These are phyloP conservation scores for roundworm (Caenorhabditis elegans) DNA, from an alignment of 1,140 invertebrate species.

Conservation along the genomic window DNA sequence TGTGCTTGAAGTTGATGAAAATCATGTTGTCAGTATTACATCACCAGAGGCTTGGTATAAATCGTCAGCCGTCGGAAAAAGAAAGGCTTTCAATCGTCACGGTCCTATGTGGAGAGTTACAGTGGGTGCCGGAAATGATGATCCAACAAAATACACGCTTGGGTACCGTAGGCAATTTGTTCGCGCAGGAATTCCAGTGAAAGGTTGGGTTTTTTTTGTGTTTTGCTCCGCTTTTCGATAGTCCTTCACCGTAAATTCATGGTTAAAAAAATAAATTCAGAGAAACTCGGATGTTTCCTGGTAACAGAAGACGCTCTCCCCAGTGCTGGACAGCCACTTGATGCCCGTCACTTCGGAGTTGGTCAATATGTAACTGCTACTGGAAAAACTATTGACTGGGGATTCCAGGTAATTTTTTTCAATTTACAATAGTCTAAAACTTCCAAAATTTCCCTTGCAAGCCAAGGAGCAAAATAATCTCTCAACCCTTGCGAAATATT, in stretches of 20 bases:
- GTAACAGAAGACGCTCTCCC: constrained; percentile 83
- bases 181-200: constrained; percentile 84
- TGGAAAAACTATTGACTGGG: constrained; percentile 87
- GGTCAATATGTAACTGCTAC: constrained; percentile 87
- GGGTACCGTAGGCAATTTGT: constrained; percentile 85
- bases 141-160: constrained; percentile 75
- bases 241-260: no score
- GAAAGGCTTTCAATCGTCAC: constrained; percentile 57
- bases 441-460: no score
- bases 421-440: background rate
- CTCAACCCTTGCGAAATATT: no score
- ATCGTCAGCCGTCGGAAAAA: constrained; percentile 53
- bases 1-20: constrained; percentile 57
- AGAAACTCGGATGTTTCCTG: constrained; percentile 66
- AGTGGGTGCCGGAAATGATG: constrained; percentile 57
- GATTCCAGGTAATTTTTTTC: constrained; percentile 81
- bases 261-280: no score
- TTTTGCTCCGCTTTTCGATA: no score
- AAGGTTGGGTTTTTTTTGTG: constrained; percentile 70
- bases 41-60: constrained; percentile 62
- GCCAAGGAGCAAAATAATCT: no score
- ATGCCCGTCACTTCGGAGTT: constrained; percentile 82
- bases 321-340: constrained; percentile 82
- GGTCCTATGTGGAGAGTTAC: constrained; percentile 62
- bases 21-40: constrained; percentile 56